Evolutionary conservation across 2,797 vertebrate genomes (phyloP), one percentile per base, ranked within the genome.

Genomic region (Garrulus glandarius): DNA sequence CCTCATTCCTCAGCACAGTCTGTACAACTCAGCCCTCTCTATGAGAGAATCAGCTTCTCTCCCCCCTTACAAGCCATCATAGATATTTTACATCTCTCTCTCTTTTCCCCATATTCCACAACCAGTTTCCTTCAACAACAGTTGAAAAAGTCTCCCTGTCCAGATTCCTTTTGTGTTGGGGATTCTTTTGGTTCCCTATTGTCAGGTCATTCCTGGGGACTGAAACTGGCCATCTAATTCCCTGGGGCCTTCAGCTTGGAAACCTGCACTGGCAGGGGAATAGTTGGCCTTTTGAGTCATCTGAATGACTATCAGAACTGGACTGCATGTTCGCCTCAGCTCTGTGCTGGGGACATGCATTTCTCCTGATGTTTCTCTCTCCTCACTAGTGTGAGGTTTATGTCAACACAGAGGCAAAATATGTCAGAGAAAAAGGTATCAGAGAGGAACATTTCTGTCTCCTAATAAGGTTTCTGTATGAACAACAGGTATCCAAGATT

Each of bases 1-100:
- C 43, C 15, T 6, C 13, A 3, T 53, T 81, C 41, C 56, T 88
- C n/a, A 65, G 50, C 26, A 30, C 0, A 0, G 3, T 41, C 53
- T 39, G 24, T 24, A 30, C 23, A 15, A 44, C 21, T 30, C 13
- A 39, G 15, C 9, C 24, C n/a, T 30, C 44, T 65, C 20, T 9
- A 24, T 0, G 2, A 74, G 49, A 78, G 55, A 82, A 49, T 49
- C 19, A 60, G 0, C 13, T 65, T 65, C 17, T 60, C 47, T 50
- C 22, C 6, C 13, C 4, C 1, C 30, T 89, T 27, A 60, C 23
- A 91, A 75, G 60, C 34, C 5, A 5, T 12, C 30, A 27, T 0
- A 56, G 67, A 44, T 41, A 41, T 69, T 47, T 87, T 43, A 27
- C 13, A 19, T 39, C 10, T 64, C 30, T 85, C 41, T 59, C 34